These are phyloP conservation scores for Galaxias olidus DNA, from an alignment of 2,797 vertebrate species.

Conservation along the genomic window DNA sequence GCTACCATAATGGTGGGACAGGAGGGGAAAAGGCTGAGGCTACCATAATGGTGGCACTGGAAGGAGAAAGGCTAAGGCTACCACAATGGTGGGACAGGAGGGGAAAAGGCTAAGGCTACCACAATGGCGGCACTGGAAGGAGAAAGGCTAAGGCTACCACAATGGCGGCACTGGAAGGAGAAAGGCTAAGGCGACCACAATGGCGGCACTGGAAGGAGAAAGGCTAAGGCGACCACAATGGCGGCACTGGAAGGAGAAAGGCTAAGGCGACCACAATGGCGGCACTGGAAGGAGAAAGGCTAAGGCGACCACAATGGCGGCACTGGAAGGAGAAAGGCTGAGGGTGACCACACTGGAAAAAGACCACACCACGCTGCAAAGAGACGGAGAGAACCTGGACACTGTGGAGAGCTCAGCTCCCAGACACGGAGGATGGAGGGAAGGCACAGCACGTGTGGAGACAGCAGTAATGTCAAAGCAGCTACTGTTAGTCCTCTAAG, in stretches of 20 bases:
- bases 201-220: not conserved
- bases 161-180: not conserved
- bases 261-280: not conserved
- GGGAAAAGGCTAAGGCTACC: not conserved
- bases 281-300: not conserved
- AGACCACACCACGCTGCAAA: too few relatives aligned
- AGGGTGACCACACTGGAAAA: not conserved
- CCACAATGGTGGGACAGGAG: not conserved
- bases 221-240: not conserved
- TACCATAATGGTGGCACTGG: too few relatives aligned
- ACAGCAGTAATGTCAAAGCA: too few relatives aligned
- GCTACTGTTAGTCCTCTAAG: too few relatives aligned
- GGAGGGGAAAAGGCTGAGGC: not conserved
- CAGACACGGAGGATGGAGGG: too few relatives aligned
- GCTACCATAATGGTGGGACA: not conserved
- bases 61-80: too few relatives aligned
- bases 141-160: not conserved
- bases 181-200: not conserved
- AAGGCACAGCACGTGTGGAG: too few relatives aligned
- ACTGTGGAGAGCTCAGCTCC: too few relatives aligned
- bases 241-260: not conserved
- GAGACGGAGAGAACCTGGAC: too few relatives aligned
- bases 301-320: not conserved
- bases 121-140: slow-evolving; percentile 1
- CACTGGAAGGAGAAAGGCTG: not conserved